Percentiles rank a stretch among this genome's conserved stretches.
phyloP scores from a whole-genome alignment of 2,888 invertebrate genomes.

The Atrina japonica region DNA sequence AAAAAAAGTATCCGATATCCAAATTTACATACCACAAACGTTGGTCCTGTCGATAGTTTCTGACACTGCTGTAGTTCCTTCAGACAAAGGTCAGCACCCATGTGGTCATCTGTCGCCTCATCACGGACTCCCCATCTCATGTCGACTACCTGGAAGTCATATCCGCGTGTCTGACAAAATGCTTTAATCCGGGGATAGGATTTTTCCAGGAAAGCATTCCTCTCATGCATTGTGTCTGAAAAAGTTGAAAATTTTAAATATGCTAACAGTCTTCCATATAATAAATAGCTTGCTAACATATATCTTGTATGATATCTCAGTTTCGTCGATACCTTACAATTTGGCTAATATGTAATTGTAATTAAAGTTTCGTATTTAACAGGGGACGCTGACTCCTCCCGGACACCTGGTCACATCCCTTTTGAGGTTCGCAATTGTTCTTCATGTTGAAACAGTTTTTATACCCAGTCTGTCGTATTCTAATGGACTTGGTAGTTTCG shows the following conservation, averaged over 20 bases:
- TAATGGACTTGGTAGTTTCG: too few relatives aligned
- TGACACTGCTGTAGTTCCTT: constrained; percentile 69
- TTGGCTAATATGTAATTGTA: too few relatives aligned
- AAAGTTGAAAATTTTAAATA: constrained; percentile 19
- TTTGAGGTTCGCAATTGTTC: too few relatives aligned
- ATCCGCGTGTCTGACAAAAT: constrained; percentile 70
- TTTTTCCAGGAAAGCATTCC: constrained; percentile 70
- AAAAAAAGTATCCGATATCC: neutral
- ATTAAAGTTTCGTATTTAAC: too few relatives aligned
- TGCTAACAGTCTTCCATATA: neutral
- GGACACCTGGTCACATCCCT: too few relatives aligned
- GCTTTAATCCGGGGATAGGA: constrained; percentile 70
- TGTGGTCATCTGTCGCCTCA: constrained; percentile 74
- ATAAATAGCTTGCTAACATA: neutral
- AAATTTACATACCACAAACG: constrained; percentile 69
- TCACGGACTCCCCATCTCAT: constrained; percentile 77
- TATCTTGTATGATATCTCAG: too few relatives aligned
- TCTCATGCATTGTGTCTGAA: constrained; percentile 71
- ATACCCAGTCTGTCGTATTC: too few relatives aligned
- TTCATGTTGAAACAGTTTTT: too few relatives aligned
- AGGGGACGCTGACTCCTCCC: too few relatives aligned
- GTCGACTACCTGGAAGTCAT: constrained; percentile 75
- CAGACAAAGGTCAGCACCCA: constrained; percentile 71
- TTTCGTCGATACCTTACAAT: too few relatives aligned
- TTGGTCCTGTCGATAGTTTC: constrained; percentile 74